Evolutionary conservation across 2,888 invertebrate species (phyloP).

Genomic region (Vannuccia rotundouncinata): DNA sequence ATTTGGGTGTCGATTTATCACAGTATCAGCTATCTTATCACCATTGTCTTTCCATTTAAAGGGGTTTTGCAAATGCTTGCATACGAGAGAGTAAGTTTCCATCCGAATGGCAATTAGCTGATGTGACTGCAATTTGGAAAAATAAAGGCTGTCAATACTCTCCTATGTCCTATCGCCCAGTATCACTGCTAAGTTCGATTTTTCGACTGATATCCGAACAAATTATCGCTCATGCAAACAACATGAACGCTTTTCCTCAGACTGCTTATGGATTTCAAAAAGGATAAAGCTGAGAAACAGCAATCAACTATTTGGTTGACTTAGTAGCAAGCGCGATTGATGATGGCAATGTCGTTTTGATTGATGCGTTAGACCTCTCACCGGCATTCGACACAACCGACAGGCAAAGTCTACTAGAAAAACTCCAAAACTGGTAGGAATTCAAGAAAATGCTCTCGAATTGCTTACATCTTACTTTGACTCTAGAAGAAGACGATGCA

Average conservation of each 20-base stretch:
- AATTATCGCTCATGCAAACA: neutral
- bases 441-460: neutral
- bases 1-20: no score
- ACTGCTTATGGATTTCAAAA: neutral
- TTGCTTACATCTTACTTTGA: slow-evolving; percentile 8
- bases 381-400: slow-evolving; percentile 7
- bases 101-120: neutral
- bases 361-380: slow-evolving; percentile 8
- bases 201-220: slow-evolving; percentile 14
- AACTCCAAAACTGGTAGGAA: neutral
- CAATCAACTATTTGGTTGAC: neutral
- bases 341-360: slow-evolving; percentile 12
- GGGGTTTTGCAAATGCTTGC: neutral
- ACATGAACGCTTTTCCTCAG: slow-evolving; percentile 14
- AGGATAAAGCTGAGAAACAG: neutral
- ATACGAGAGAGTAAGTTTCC: neutral
- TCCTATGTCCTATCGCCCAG: slow-evolving; percentile 1
- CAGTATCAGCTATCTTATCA: no score
- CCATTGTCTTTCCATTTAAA: no score
- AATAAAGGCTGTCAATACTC: neutral
- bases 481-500: slow-evolving; percentile 8
- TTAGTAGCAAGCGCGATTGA: slow-evolving; percentile 17
- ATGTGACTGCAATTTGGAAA: neutral
- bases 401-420: slow-evolving; percentile 9
- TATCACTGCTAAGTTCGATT: slow-evolving; percentile 20